phyloP scores from a whole-genome alignment of 2,113 vertebrate genomes.

The Heterocephalus glaber region DNA sequence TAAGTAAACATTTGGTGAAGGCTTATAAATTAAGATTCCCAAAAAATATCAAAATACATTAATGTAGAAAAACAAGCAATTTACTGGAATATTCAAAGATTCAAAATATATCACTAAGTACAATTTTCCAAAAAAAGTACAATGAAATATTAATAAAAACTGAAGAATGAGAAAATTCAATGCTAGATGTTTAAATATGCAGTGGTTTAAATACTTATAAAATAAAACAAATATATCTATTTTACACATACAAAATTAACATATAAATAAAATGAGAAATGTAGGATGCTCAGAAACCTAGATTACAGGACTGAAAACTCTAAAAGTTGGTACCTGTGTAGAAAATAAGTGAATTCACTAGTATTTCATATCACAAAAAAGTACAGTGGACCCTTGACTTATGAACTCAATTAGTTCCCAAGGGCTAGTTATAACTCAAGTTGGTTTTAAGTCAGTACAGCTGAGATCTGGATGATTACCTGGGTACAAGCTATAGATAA shows the following conservation, averaged over 20 bases:
- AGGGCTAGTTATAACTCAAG: too few species aligned
- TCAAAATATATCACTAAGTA: background rate
- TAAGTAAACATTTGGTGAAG: background rate
- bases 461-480: too few species aligned
- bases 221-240: background rate
- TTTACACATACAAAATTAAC: background rate
- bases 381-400: background rate
- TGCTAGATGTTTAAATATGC: background rate
- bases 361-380: background rate
- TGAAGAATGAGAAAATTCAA: slow-evolving; percentile 37
- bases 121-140: slow-evolving; percentile 2
- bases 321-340: background rate
- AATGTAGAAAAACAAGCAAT: background rate
- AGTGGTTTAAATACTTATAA: background rate
- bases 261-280: slow-evolving; percentile 1
- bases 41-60: background rate
- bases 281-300: background rate
- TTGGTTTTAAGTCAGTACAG: too few species aligned
- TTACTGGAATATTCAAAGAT: background rate
- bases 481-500: too few species aligned
- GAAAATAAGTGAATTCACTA: background rate
- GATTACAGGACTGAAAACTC: background rate
- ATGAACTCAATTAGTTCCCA: too few species aligned
- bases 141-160: slow-evolving; percentile 7
- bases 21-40: background rate